These are phyloP conservation scores for cattle (Bos taurus) DNA, from an alignment of 2,113 vertebrate genomes.

Conservation along the genomic window DNA sequence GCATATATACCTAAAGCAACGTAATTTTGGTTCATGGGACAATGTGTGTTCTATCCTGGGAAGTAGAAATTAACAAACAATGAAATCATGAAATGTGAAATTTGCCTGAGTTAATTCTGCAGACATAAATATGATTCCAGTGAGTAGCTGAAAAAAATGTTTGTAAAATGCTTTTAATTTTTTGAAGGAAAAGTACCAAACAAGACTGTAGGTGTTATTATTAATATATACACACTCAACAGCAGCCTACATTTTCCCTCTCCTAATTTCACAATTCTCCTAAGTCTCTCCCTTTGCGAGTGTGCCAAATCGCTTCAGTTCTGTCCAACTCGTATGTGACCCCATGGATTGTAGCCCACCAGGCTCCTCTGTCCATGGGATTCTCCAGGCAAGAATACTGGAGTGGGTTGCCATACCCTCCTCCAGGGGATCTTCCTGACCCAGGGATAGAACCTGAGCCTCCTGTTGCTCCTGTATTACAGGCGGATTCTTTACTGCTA, in stretches of 20 bases:
- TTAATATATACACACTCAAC: neutral
- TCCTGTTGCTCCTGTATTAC: neutral
- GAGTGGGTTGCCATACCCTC: neutral
- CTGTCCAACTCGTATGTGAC: neutral
- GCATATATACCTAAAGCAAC: neutral
- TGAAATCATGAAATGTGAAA: slow-evolving; percentile 24
- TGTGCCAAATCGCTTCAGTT: neutral
- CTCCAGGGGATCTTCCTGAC: neutral
- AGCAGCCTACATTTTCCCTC: neutral
- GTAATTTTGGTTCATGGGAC: neutral
- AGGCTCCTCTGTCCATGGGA: neutral
- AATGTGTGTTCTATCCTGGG: neutral
- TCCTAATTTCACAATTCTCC: slow-evolving; percentile 1
- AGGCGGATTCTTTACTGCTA: neutral
- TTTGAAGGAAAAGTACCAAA: slow-evolving; percentile 7
- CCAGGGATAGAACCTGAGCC: neutral
- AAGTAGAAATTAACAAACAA: neutral
- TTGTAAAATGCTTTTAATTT: slow-evolving; percentile 6
- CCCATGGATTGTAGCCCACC: neutral
- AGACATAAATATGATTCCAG: neutral
- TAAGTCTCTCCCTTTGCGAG: neutral
- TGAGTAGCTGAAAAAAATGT: neutral
- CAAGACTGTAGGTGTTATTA: neutral
- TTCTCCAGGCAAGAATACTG: neutral
- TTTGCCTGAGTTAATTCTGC: neutral